phyloP scores from a whole-genome alignment of 2,888 invertebrate genomes.

The Leptogaster cylindrica region DNA sequence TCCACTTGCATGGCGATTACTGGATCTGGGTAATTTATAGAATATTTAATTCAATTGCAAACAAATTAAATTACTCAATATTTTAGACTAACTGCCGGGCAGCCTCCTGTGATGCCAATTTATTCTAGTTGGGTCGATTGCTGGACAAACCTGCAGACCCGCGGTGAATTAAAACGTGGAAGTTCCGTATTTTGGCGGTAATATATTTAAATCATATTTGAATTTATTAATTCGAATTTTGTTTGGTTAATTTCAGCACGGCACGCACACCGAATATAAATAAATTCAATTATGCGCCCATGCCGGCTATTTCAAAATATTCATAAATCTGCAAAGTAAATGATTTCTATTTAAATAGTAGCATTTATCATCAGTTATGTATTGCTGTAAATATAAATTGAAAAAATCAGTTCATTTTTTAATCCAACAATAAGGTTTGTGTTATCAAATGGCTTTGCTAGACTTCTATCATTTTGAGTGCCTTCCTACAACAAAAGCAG shows the following conservation, averaged over 20 bases:
- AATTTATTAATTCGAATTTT: neutral
- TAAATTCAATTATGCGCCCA: conserved; percentile 23
- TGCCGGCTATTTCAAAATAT: conserved; percentile 24
- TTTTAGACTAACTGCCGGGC: conserved; percentile 76
- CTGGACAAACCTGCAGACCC: conserved; percentile 77
- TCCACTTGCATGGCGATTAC: conserved; percentile 90
- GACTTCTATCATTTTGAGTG: no score
- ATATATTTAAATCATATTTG: neutral
- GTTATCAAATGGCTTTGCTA: no score
- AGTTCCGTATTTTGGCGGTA: conserved; percentile 70
- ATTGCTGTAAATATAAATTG: no score
- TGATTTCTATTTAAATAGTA: conserved; percentile 21
- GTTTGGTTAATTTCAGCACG: neutral
- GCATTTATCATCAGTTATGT: no score
- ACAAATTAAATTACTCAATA: conserved; percentile 13
- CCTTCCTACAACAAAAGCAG: no score
- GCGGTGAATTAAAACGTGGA: conserved; percentile 84
- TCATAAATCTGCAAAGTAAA: conserved; percentile 28
- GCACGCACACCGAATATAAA: neutral
- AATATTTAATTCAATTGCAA: neutral
- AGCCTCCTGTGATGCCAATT: conserved; percentile 82
- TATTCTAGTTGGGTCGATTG: conserved; percentile 84
- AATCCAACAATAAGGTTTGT: no score
- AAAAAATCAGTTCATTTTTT: no score
- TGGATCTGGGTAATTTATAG: conserved; percentile 69